A percentile compares a stretch with the other conserved stretches of the same genome.
phyloP scores from a whole-genome alignment of 2,888 invertebrate species.

The Apotomis capreana region DNA sequence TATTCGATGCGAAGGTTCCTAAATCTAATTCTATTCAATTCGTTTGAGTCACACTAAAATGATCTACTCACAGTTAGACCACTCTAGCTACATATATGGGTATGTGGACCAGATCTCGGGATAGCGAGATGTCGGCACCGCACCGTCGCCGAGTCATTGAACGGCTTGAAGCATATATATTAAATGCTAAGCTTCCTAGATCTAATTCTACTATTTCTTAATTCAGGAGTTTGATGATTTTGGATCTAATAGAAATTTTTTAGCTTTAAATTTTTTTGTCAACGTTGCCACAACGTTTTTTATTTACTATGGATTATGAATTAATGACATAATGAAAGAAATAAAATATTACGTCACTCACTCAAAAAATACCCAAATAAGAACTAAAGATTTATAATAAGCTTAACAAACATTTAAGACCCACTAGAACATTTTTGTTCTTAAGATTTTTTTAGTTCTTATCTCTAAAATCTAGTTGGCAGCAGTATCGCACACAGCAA shows the following conservation, averaged over 20 bases:
- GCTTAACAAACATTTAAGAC: no score
- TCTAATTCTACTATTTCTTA: not conserved
- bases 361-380: no score
- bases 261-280: no score
- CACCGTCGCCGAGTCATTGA: constrained; percentile 76
- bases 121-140: constrained; percentile 77
- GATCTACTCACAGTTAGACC: constrained; percentile 36
- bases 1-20: constrained; percentile 10
- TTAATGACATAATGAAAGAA: no score
- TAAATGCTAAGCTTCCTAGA: constrained; percentile 7
- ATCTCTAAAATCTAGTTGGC: not conserved
- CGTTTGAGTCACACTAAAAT: constrained; percentile 41
- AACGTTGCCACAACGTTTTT: no score
- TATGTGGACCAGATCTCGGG: constrained; percentile 72
- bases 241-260: no score
- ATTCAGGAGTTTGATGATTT: not conserved
- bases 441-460: not conserved
- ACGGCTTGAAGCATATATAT: constrained; percentile 61
- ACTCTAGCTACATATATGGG: constrained; percentile 42
- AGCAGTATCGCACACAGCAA: not conserved
- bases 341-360: no score
- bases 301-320: no score
- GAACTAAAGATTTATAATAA: no score
- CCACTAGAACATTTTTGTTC: not conserved
- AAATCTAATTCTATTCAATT: not conserved